Base-by-base conservation (phyloP, 2,888 invertebrate species). In the Zhuqinia jingwanae region DNA sequence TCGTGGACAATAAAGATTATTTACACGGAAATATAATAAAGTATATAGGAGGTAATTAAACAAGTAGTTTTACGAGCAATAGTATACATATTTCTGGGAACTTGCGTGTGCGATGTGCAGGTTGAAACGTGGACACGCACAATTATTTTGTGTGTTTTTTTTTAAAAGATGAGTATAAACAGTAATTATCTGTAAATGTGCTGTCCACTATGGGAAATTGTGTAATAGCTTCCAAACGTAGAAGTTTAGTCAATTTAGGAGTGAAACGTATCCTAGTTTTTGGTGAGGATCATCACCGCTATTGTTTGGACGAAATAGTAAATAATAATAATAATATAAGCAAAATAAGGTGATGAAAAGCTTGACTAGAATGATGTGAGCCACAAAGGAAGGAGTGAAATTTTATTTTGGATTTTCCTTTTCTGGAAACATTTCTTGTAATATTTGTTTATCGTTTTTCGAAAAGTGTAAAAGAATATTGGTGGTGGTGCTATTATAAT, bases 381-480 rank as follows among this genome's bases (percentile, higher is more conserved):
- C 36, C 36, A 36, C 5, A 8, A 36, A 8, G 36, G 8, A 36
- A 36, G 36, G 5, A 36, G 36, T 36, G 36, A 36, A 36, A 42
- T 11, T 42, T 13, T 10, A 15, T 50, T 15, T 11, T 50, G 50
- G 13, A 50, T 11, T 15, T 50, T n/a, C n/a, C n/a, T 2, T 50
- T 50, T 50, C 50, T 11, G 5, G 8, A 50, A 50, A 15, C 50
- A 13, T 50, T 50, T 50, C n/a, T 50, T 50, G 15, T 58, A 8
- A 58, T 58, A 8, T 50, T 50, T 50, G 15, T 50, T 13, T 50
- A 11, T 13, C 65, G 27, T 22, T 10, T 63, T 63, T 63, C 22
- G 15, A n/a, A 68, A 68, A 36, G 36, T 60, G 22, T 60, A 20
- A 20, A 22, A 5, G 42, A 77, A n/a, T n/a, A 22, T 91, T 92